Evolutionary conservation across 2,113 vertebrate species (phyloP), one percentile per base, ranked within the genome.

Genomic region (Thalassarche chlororhynchos): DNA sequence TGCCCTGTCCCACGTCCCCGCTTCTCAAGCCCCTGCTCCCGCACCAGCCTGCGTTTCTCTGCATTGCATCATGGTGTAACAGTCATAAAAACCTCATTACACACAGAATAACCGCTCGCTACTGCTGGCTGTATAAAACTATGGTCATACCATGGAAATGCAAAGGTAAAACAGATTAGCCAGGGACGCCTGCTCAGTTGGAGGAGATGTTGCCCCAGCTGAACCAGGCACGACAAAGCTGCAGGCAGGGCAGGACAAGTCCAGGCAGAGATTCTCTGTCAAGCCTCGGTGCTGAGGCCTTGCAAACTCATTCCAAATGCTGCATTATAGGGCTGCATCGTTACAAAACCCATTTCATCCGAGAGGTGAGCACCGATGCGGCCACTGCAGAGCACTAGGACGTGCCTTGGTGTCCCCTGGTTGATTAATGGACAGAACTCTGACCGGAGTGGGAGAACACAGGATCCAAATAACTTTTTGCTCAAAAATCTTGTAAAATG

Each of bases 131-230:
- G 14, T 16, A 2, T 13, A 29, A n/a, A 60, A 12, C 34, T 4
- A 3, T 2, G 34, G 28, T 17, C 9, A 4, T 32, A 25, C 25
- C n/a, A 4, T 6, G 17, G n/a, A 14, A 19, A 9, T 12, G 34
- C 46, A 19, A 29, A 32, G 20, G 28, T 19, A 32, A 32, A 32
- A 12, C 21, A 8, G 23, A 8, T 49, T 18, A 40, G 23, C 28
- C 42, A 15, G 54, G 23, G 54, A 8, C 0, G 2, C 10, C 42
- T 3, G 40, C 18, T 44, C 25, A 1, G 5, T 4, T 29, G 32
- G 32, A 65, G 49, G 32, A 55, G n/a, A 31, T 8, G 25, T 32
- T 36, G 12, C 32, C 12, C 25, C 49, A 19, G 24, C 46, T 19
- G 19, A 46, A 20, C 7, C 49, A 21, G 31, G 12, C 14, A 11